Conservation (phyloP, 2,888 invertebrate species). For the Eucera pruinosa region DNA sequence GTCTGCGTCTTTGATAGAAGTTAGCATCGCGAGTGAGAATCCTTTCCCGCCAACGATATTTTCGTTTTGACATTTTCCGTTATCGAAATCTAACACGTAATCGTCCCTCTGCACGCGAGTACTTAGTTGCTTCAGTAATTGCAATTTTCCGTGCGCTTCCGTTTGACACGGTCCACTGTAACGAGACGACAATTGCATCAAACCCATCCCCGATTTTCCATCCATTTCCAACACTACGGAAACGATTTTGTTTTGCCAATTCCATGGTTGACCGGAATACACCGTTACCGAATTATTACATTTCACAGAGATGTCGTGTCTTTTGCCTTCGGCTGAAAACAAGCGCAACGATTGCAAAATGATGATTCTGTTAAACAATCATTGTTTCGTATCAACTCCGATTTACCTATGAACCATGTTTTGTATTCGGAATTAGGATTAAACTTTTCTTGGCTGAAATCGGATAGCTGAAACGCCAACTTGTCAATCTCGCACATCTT, state of each 20-base stretch:
- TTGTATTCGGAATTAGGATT: slow-evolving; percentile 20
- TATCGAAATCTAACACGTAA: slow-evolving; percentile 84
- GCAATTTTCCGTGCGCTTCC: slow-evolving; percentile 24
- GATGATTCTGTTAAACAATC: background rate
- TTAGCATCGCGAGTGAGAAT: slow-evolving; percentile 89
- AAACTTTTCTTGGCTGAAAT: slow-evolving; percentile 83
- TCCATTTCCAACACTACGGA: slow-evolving; percentile 64
- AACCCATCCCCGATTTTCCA: slow-evolving; percentile 73
- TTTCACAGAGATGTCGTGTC: slow-evolving; percentile 69
- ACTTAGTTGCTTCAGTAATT: slow-evolving; percentile 50
- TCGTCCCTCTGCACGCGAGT: slow-evolving; percentile 70
- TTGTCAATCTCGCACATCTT: slow-evolving; percentile 81
- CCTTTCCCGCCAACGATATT: slow-evolving; percentile 91
- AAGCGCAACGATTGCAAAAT: background rate
- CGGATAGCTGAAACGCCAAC: slow-evolving; percentile 84
- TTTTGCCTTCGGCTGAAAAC: slow-evolving; percentile 66
- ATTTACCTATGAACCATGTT: slow-evolving; percentile 55
- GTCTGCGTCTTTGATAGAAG: slow-evolving; percentile 84
- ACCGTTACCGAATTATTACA: slow-evolving; percentile 58
- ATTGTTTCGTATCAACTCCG: background rate
- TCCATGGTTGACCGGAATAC: slow-evolving; percentile 77
- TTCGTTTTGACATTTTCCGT: slow-evolving; percentile 85
- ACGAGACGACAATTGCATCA: slow-evolving; percentile 82
- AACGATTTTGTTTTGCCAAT: slow-evolving; percentile 71
- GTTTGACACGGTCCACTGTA: slow-evolving; percentile 68